A percentile compares a stretch with the other conserved stretches of the same genome.
Evolutionary conservation across 2,113 vertebrate species (phyloP).

Genomic region (Shinisaurus crocodilurus): DNA sequence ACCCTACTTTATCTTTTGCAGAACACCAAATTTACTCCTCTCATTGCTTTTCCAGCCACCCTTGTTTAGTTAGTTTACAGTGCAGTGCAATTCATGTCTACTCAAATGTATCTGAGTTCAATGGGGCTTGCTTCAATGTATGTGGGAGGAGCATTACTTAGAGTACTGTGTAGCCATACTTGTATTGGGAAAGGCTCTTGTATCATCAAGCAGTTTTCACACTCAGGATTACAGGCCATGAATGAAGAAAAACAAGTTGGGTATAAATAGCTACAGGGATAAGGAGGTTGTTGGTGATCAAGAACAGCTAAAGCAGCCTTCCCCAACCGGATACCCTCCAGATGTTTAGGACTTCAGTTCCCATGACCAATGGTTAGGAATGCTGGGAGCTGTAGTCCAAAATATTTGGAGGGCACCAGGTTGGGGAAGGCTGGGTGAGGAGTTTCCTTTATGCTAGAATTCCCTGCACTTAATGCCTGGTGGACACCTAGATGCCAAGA

Average conservation of each 20-base stretch:
- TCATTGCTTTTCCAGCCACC: constrained; percentile 5
- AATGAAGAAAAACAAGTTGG: not conserved
- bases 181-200: not conserved
- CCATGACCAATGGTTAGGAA: too few relatives aligned
- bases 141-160: not conserved
- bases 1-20: constrained; percentile 21
- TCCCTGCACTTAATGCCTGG: not conserved
- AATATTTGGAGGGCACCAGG: too few relatives aligned
- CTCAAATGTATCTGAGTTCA: too few relatives aligned
- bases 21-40: constrained; percentile 12
- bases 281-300: not conserved
- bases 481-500: not conserved
- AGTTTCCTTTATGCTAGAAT: not conserved
- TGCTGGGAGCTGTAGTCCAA: too few relatives aligned
- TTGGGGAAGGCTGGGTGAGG: not conserved
- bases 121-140: too few relatives aligned
- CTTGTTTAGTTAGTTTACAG: constrained; percentile 35
- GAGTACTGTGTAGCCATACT: constrained; percentile 1
- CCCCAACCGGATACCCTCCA: too few relatives aligned
- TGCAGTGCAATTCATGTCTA: too few relatives aligned
- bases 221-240: too few relatives aligned
- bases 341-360: too few relatives aligned
- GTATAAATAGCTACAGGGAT: not conserved
- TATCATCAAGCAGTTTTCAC: not conserved
- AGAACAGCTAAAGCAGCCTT: not conserved